These are phyloP conservation scores for Rhadina sibilatrix DNA, from an alignment of 2,113 vertebrate genomes.

Conservation along the genomic window DNA sequence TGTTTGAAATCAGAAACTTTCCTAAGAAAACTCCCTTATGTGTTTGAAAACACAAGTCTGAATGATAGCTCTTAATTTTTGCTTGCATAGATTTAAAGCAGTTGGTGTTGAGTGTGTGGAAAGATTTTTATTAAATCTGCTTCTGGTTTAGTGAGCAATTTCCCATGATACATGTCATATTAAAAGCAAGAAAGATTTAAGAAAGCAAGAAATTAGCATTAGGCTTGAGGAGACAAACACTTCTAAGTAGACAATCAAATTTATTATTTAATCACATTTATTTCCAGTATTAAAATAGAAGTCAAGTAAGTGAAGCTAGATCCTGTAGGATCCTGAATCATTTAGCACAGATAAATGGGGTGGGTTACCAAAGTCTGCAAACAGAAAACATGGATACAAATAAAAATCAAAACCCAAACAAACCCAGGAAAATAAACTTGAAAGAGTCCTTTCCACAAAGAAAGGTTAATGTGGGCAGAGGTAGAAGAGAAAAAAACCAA, in stretches of 20 bases:
- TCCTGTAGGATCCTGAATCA: neutral
- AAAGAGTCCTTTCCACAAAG: neutral
- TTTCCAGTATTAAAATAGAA: neutral
- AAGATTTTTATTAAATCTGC: constrained; percentile 1
- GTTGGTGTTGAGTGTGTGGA: neutral
- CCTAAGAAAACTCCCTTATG: neutral
- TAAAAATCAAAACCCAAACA: neutral
- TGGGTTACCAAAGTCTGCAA: neutral
- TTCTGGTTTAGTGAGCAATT: neutral
- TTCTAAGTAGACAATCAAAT: neutral
- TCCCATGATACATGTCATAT: neutral
- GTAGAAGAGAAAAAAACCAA: neutral
- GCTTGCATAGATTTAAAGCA: neutral
- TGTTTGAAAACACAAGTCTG: neutral
- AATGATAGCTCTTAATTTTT: constrained; percentile 11
- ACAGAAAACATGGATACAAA: neutral
- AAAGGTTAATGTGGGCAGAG: neutral
- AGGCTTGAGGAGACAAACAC: neutral
- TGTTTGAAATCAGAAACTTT: neutral
- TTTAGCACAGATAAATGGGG: neutral
- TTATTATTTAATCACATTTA: neutral
- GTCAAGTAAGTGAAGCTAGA: neutral
- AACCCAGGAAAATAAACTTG: neutral
- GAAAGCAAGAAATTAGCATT: neutral
- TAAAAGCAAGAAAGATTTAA: neutral